Conservation (phyloP, 2,113 vertebrate species). For the Fregetta grallaria region DNA sequence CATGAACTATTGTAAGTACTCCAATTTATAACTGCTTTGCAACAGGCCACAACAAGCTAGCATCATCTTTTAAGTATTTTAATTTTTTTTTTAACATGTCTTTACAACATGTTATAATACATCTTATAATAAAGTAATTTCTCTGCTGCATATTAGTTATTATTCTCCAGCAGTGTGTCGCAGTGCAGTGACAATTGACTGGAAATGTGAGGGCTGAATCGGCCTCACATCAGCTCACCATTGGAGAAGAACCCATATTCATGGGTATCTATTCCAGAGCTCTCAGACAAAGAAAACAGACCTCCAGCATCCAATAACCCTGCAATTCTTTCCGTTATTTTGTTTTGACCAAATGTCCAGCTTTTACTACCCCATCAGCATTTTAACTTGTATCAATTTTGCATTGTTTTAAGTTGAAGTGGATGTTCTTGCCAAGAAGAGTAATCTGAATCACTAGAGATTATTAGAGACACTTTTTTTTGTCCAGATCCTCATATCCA, state of each 20-base stretch:
- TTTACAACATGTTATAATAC: slow-evolving; percentile 13
- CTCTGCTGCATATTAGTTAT: background rate
- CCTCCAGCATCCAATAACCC: background rate
- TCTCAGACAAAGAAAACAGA: background rate
- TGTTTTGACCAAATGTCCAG: background rate
- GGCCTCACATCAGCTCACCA: background rate
- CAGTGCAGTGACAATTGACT: background rate
- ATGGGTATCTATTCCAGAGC: background rate
- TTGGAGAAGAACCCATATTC: background rate
- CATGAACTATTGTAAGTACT: slow-evolving; percentile 40
- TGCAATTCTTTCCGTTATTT: background rate
- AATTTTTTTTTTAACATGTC: background rate
- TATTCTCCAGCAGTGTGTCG: background rate
- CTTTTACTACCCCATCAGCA: background rate
- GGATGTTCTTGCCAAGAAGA: background rate
- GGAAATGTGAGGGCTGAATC: background rate
- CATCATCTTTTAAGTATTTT: slow-evolving; percentile 48
- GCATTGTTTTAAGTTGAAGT: background rate
- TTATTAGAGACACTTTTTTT: background rate
- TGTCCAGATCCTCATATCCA: background rate
- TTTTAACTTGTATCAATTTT: background rate
- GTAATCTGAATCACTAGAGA: background rate
- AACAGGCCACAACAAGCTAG: slow-evolving; percentile 55
- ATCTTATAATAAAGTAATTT: slow-evolving; percentile 26
- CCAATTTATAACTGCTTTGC: slow-evolving; percentile 43